Percentiles rank a stretch among this genome's conserved stretches.
Evolutionary conservation across 2,888 invertebrate genomes (phyloP).

Genomic region (Ophioninae sp.): DNA sequence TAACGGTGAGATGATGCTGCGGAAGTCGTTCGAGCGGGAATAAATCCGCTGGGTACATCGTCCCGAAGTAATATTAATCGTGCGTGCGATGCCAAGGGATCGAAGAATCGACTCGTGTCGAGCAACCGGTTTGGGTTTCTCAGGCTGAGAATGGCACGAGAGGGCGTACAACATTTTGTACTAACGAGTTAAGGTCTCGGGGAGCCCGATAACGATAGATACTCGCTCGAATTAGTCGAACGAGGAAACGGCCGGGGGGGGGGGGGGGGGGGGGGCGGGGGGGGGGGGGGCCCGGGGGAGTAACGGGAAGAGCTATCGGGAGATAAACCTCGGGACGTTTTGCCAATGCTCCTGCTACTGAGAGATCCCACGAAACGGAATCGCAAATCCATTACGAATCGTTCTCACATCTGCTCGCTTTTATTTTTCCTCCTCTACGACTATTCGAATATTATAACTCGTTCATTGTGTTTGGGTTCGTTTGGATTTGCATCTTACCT

Average conservation of each 20-base stretch:
- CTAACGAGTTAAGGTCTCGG: constrained; percentile 54
- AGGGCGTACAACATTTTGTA: constrained; percentile 56
- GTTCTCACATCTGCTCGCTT: constrained; percentile 37
- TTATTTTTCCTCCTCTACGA: constrained; percentile 38
- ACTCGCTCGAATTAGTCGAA: constrained; percentile 54
- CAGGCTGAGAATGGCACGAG: constrained; percentile 25
- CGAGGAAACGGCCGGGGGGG: constrained; percentile 7
- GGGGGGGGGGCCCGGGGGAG: background rate
- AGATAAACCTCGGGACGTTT: constrained; percentile 36
- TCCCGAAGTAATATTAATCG: constrained; percentile 35
- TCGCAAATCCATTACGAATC: constrained; percentile 43
- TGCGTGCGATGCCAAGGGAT: constrained; percentile 27
- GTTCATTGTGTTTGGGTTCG: background rate
- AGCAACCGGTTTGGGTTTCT: constrained; percentile 52
- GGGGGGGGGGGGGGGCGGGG: background rate
- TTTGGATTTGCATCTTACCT: background rate
- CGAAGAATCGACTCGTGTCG: constrained; percentile 21
- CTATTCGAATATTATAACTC: background rate
- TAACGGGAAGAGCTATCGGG: constrained; percentile 24
- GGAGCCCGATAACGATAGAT: constrained; percentile 53
- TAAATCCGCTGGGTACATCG: constrained; percentile 18
- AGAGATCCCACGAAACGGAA: constrained; percentile 4
- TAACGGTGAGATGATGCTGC: background rate
- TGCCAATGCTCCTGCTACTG: background rate
- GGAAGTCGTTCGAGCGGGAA: background rate